These are phyloP conservation scores for Drosophila melanogaster DNA, from an alignment of 1,140 invertebrate genomes.

Conservation along the genomic window DNA sequence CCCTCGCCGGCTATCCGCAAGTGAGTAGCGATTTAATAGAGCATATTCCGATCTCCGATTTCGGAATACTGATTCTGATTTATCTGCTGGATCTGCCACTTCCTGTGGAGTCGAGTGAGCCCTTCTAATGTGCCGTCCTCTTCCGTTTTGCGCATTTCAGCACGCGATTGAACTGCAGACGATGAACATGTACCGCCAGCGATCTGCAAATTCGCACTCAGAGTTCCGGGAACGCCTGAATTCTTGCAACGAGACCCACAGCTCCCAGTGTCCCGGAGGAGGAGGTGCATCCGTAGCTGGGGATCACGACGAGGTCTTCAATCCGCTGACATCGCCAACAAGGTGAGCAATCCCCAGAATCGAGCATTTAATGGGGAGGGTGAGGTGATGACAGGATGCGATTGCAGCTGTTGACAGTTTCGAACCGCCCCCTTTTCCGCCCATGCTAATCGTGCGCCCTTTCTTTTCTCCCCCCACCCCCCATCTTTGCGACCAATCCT, in stretches of 20 bases:
- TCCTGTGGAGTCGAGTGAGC: constrained; percentile 50
- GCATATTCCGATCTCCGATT: constrained; percentile 6
- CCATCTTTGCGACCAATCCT: background rate
- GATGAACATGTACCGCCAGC: constrained; percentile 71
- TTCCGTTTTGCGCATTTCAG: constrained; percentile 51
- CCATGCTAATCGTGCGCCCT: constrained; percentile 69
- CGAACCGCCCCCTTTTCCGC: constrained; percentile 33
- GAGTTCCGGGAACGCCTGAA: constrained; percentile 80
- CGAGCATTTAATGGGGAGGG: constrained; percentile 1
- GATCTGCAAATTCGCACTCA: constrained; percentile 78
- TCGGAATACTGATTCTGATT: constrained; percentile 37
- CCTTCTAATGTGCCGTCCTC: constrained; percentile 41
- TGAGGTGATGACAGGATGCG: constrained; percentile 58
- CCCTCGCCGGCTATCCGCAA: constrained; percentile 75
- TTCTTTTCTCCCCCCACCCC: constrained; percentile 2
- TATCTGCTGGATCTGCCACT: constrained; percentile 56
- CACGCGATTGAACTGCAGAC: constrained; percentile 83
- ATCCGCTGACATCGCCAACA: constrained; percentile 63
- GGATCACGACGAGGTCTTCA: constrained; percentile 77
- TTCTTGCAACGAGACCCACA: constrained; percentile 79
- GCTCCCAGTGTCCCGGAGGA: constrained; percentile 66
- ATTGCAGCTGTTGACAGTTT: constrained; percentile 83
- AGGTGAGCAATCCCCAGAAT: constrained; percentile 64
- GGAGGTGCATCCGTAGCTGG: constrained; percentile 18
- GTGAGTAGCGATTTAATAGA: constrained; percentile 55